These are phyloP conservation scores for Limenitis camilla DNA, from an alignment of 2,888 invertebrate genomes.

Conservation along the genomic window DNA sequence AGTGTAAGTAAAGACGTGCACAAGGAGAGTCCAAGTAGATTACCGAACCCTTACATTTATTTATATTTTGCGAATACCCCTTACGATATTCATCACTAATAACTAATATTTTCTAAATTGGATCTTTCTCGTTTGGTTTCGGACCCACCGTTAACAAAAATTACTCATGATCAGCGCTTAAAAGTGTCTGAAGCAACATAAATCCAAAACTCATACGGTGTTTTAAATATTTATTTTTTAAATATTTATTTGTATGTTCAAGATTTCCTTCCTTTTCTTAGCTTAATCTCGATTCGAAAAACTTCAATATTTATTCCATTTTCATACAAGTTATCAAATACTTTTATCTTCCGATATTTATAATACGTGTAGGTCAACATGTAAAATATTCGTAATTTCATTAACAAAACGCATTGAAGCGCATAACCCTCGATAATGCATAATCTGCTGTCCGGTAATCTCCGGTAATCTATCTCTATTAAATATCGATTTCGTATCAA, in stretches of 20 bases:
- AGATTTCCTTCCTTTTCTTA: no score
- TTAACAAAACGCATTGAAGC: constrained; percentile 41
- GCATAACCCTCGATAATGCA: constrained; percentile 41
- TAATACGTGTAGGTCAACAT: constrained; percentile 34
- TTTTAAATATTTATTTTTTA: no score
- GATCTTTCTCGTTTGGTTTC: neutral
- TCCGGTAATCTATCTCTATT: constrained; percentile 63
- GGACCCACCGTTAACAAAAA: no score
- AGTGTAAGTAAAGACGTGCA: constrained; percentile 28
- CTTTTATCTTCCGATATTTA: neutral
- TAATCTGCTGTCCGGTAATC: constrained; percentile 58
- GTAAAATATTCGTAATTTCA: constrained; percentile 35
- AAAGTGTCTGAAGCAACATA: no score
- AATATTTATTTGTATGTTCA: no score
- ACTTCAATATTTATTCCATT: neutral
- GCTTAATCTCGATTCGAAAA: no score
- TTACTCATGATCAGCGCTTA: no score
- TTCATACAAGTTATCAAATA: neutral
- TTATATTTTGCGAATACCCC: constrained; percentile 14
- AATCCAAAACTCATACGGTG: no score
- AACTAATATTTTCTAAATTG: constrained; percentile 12
- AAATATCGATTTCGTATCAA: constrained; percentile 24
- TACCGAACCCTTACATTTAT: constrained; percentile 20
- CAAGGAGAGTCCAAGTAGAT: constrained; percentile 22
- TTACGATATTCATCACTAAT: constrained; percentile 33